Conservation (phyloP, 2,113 vertebrate species). For the Lepidothrix coronata region DNA sequence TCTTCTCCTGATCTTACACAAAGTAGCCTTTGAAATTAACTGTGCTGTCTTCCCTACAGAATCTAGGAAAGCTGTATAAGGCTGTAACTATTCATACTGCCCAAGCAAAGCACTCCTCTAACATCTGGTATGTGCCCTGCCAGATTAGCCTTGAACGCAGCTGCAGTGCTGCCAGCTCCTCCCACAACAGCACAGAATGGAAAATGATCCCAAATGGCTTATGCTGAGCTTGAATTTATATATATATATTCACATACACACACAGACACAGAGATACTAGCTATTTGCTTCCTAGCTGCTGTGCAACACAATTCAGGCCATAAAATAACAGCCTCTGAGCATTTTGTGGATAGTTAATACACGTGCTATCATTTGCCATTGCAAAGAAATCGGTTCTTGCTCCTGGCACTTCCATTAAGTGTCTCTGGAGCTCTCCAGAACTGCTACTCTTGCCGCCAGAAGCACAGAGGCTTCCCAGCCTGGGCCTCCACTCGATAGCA, state of each 20-base stretch:
- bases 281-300: not conserved
- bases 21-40: not conserved
- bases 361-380: not conserved
- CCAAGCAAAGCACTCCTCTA: not conserved
- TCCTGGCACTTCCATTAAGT: not conserved
- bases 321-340: not conserved
- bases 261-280: not conserved
- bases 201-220: constrained; percentile 48
- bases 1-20: not conserved
- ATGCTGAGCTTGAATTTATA: constrained; percentile 22
- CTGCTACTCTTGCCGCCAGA: not conserved
- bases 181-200: constrained; percentile 65
- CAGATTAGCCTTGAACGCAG: constrained; percentile 60
- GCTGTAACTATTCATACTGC: not conserved
- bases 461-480: not conserved
- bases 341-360: not conserved
- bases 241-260: not conserved
- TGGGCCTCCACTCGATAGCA: not conserved
- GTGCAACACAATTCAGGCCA: not conserved
- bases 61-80: not conserved
- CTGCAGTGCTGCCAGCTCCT: constrained; percentile 55
- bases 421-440: not conserved
- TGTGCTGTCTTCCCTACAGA: not conserved
- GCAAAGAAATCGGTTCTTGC: not conserved
- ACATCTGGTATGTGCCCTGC: constrained; percentile 63